These are phyloP conservation scores for Xenentodon cancila DNA, from an alignment of 2,797 vertebrate genomes.

Conservation along the genomic window DNA sequence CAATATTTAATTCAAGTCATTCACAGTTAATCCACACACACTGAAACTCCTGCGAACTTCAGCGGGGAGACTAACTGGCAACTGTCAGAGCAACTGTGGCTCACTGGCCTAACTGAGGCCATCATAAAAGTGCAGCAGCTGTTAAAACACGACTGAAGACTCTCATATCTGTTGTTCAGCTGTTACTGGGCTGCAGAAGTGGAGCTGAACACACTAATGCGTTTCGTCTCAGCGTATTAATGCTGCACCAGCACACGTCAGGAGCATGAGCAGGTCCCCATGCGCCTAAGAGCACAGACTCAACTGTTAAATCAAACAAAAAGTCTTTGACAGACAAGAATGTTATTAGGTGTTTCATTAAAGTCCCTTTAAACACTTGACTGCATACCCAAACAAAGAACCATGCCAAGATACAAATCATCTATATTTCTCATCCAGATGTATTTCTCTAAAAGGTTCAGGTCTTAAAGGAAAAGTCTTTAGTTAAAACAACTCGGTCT, in stretches of 20 bases:
- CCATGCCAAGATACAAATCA: not conserved
- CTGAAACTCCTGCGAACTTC: not conserved
- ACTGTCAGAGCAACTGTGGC: not conserved
- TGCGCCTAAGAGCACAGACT: not conserved
- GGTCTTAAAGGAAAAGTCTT: too few species aligned
- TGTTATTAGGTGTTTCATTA: not conserved
- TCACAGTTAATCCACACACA: conserved; percentile 16
- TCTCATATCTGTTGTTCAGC: not conserved
- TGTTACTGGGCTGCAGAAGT: conserved; percentile 13
- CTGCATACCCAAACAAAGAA: too few species aligned
- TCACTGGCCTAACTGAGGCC: not conserved
- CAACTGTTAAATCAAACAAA: not conserved
- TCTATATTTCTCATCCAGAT: too few species aligned
- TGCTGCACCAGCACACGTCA: not conserved
- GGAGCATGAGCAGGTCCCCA: not conserved
- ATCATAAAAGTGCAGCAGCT: too few species aligned
- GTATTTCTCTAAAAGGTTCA: too few species aligned
- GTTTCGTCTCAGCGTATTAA: conserved; percentile 40
- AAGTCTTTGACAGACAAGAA: not conserved
- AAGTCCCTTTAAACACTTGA: not conserved
- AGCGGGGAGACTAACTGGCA: not conserved
- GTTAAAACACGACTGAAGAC: conserved; percentile 15
- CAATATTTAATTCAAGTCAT: conserved; percentile 56
- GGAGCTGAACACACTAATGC: conserved; percentile 14
- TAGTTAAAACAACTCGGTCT: too few species aligned